A percentile compares a stretch with the other conserved stretches of the same genome.
Evolutionary conservation across 2,797 vertebrate species (phyloP).

Genomic region (Ptychadena robeensis): DNA sequence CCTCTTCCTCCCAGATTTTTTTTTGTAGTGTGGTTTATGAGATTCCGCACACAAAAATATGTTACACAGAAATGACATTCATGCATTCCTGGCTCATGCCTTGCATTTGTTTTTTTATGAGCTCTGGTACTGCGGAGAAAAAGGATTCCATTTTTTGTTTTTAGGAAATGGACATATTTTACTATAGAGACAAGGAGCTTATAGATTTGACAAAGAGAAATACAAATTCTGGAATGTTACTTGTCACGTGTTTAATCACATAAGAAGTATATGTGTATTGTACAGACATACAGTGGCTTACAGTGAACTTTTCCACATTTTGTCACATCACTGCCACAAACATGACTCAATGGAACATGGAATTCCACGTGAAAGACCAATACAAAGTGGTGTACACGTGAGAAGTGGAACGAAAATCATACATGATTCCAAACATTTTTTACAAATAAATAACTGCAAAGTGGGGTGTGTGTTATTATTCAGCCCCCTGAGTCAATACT

Average conservation of each 20-base stretch:
- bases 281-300: too few species aligned
- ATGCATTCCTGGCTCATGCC: neutral
- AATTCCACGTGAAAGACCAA: too few species aligned
- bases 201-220: neutral
- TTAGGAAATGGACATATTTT: slow-evolving; percentile 14
- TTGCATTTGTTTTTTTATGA: slow-evolving; percentile 4
- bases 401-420: too few species aligned
- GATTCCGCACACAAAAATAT: slow-evolving; percentile 26
- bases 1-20: slow-evolving; percentile 41
- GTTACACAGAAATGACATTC: slow-evolving; percentile 25
- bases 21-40: slow-evolving; percentile 30
- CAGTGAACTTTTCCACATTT: too few species aligned
- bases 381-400: too few species aligned
- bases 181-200: neutral
- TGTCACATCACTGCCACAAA: too few species aligned
- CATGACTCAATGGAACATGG: too few species aligned
- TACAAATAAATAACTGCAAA: too few species aligned
- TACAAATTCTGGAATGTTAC: neutral
- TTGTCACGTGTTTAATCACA: neutral
- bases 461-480: too few species aligned
- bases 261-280: neutral
- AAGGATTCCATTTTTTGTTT: neutral
- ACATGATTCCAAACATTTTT: too few species aligned
- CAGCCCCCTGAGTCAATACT: too few species aligned
- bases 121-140: neutral